These are phyloP conservation scores for Heliconius cydno DNA, from an alignment of 2,888 invertebrate species.

Conservation along the genomic window DNA sequence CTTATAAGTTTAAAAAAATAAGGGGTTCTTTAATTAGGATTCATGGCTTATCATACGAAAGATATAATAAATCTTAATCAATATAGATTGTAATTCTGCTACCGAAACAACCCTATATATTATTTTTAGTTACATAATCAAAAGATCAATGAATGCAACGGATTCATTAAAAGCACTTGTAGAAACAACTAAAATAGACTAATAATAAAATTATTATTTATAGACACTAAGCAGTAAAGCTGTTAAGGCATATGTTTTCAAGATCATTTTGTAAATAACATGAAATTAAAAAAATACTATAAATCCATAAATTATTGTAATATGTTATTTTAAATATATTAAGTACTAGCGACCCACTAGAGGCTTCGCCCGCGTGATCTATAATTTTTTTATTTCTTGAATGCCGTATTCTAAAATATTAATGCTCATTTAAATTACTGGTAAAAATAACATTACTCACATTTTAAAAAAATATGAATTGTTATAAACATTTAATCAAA, in stretches of 20 bases:
- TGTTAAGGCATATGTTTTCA: slow-evolving; percentile 7
- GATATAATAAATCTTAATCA: slow-evolving; percentile 22
- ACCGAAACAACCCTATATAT: not conserved
- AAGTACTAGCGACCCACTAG: too few species aligned
- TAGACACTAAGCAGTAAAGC: slow-evolving; percentile 27
- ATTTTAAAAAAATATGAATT: too few species aligned
- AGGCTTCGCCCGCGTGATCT: too few species aligned
- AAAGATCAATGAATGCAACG: slow-evolving; percentile 43
- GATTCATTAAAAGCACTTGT: slow-evolving; percentile 45
- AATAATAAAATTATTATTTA: slow-evolving; percentile 43
- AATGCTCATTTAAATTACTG: too few species aligned
- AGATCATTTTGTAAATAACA: not conserved
- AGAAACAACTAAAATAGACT: slow-evolving; percentile 39
- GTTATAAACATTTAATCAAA: too few species aligned
- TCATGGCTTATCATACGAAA: slow-evolving; percentile 7
- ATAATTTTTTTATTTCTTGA: too few species aligned
- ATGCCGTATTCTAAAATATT: too few species aligned
- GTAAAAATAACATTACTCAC: too few species aligned
- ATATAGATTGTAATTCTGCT: not conserved
- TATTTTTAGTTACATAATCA: slow-evolving; percentile 43
- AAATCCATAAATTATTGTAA: not conserved
- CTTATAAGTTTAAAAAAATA: not conserved
- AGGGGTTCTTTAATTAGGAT: not conserved
- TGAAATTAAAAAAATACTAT: not conserved
- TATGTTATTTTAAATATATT: not conserved